Conservation (phyloP, 1,140 invertebrate species). For the Heliothis virescens region DNA sequence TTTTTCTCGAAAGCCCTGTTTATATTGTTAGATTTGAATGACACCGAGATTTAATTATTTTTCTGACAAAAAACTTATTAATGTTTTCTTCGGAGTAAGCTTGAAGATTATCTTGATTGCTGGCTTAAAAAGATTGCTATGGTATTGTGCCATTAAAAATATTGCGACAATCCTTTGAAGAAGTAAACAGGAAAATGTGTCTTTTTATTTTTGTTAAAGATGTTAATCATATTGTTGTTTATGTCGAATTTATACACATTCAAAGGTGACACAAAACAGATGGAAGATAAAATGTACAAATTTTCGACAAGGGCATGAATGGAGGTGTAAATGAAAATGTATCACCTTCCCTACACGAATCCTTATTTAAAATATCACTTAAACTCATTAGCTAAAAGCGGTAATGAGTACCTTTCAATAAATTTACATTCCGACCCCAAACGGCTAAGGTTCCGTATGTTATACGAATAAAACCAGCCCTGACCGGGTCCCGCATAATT, state of each 20-base stretch:
- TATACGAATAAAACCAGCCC: slow-evolving; percentile 50
- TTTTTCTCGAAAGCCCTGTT: neutral
- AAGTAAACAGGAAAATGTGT: neutral
- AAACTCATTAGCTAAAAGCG: slow-evolving; percentile 43
- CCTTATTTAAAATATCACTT: slow-evolving; percentile 31
- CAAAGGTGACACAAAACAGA: neutral
- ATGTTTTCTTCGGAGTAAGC: neutral
- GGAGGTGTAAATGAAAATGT: slow-evolving; percentile 17
- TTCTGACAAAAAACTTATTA: slow-evolving; percentile 2
- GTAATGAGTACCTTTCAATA: slow-evolving; percentile 45
- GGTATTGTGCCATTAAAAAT: neutral
- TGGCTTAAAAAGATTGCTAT: neutral
- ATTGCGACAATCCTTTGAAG: neutral
- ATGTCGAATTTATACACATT: neutral
- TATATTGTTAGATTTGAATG: neutral
- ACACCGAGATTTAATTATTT: neutral
- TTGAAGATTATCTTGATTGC: neutral
- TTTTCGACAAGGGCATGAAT: neutral
- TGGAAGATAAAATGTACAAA: neutral
- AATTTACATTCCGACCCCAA: slow-evolving; percentile 51
- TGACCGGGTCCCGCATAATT: slow-evolving; percentile 66
- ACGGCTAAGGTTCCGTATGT: slow-evolving; percentile 46
- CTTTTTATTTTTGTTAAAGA: neutral
- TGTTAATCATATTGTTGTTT: neutral
- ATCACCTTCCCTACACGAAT: neutral